Conservation (phyloP, 2,113 vertebrate species). For the Eurypyga helias region DNA sequence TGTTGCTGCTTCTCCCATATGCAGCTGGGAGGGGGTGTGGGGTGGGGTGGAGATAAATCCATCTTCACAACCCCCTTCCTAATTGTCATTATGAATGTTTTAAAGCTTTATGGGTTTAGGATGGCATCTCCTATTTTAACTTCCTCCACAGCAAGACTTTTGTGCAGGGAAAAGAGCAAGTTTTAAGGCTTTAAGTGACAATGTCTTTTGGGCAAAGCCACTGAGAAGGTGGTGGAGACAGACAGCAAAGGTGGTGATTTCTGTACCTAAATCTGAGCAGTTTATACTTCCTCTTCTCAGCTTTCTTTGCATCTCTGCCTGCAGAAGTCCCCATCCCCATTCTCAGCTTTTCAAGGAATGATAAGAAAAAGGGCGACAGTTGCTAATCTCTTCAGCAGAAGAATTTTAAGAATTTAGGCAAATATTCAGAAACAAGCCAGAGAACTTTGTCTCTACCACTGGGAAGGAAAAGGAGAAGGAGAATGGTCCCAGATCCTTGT, state of each 20-base stretch:
- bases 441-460: neutral
- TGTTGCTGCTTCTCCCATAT: accelerated
- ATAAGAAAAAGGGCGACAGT: neutral
- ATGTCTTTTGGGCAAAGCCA: neutral
- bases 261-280: neutral
- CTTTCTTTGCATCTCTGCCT: neutral
- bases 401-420: neutral
- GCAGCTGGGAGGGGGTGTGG: no score
- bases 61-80: neutral
- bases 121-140: neutral
- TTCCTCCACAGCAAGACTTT: neutral
- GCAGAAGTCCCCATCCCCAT: neutral
- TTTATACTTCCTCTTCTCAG: neutral
- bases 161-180: neutral
- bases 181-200: neutral
- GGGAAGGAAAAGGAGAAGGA: neutral
- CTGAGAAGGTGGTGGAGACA: neutral
- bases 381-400: neutral
- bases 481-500: neutral
- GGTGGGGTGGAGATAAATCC: no score
- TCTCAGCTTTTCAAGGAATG: neutral
- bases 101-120: neutral
- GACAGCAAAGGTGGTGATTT: neutral
- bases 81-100: accelerated
- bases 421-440: neutral